A percentile compares a stretch with the other conserved stretches of the same genome.
These are phyloP conservation scores for Myiotriccus ornatus DNA, from an alignment of 2,797 vertebrate species.

Conservation along the genomic window DNA sequence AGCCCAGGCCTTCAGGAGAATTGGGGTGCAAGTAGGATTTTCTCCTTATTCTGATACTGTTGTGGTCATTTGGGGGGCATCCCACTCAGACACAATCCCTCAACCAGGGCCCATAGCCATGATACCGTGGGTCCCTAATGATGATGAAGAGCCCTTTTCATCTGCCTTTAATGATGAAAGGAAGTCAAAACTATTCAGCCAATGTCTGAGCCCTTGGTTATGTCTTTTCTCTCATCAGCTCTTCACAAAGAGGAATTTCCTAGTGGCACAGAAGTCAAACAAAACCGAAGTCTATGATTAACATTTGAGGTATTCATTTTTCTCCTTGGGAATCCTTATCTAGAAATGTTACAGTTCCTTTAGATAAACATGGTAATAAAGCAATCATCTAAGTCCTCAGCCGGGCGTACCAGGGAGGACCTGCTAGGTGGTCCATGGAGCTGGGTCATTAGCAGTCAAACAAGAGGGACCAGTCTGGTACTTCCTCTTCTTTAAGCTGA, in stretches of 20 bases:
- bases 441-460: slow-evolving; percentile 37
- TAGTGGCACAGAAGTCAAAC: not conserved
- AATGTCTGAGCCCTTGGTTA: not conserved
- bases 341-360: not conserved
- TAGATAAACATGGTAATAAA: not conserved
- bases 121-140: not conserved
- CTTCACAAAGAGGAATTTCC: not conserved
- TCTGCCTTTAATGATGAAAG: not conserved
- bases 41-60: not conserved
- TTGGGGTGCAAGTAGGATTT: not conserved
- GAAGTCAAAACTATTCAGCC: not conserved
- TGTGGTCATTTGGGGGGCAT: accelerated
- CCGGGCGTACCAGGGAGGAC: not conserved
- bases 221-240: not conserved
- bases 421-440: not conserved
- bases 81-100: not conserved
- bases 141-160: not conserved
- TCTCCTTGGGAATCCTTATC: not conserved
- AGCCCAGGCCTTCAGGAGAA: not conserved
- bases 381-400: not conserved
- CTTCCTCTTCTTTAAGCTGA: slow-evolving; percentile 41
- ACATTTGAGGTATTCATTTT: not conserved
- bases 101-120: not conserved
- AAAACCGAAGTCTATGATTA: not conserved
- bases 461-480: slow-evolving; percentile 20